Conservation (phyloP, 1,140 invertebrate genomes). For the Eulimnadia texana region DNA sequence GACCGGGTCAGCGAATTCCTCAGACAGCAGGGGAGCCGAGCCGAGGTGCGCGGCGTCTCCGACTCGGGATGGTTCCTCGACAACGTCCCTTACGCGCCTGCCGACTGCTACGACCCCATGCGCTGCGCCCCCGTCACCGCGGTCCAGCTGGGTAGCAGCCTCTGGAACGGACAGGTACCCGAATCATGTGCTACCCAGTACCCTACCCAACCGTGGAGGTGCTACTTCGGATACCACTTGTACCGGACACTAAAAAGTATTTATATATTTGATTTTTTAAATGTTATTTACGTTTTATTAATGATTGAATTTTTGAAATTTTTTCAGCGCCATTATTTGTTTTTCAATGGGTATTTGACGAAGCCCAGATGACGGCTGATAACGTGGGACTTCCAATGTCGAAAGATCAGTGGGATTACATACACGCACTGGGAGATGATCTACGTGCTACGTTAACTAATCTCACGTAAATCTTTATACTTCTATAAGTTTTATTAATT, state of each 20-base stretch:
- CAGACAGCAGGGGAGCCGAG: constrained; percentile 30
- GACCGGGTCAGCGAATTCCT: constrained; percentile 56
- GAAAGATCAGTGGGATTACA: constrained; percentile 82
- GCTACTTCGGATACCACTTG: constrained; percentile 77
- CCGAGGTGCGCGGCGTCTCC: constrained; percentile 59
- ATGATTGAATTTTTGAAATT: not conserved
- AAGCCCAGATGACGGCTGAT: constrained; percentile 81
- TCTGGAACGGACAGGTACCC: constrained; percentile 71
- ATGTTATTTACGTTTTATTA: too few relatives aligned
- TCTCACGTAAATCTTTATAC: constrained; percentile 42
- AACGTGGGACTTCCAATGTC: constrained; percentile 70
- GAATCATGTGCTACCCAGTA: constrained; percentile 51
- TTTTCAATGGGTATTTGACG: constrained; percentile 89
- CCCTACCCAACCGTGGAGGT: constrained; percentile 63
- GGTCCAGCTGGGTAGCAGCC: constrained; percentile 55
- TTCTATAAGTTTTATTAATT: too few relatives aligned
- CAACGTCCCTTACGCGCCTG: constrained; percentile 48
- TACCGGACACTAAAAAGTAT: constrained; percentile 70
- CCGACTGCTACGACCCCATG: constrained; percentile 29
- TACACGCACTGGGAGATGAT: constrained; percentile 73
- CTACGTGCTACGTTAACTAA: constrained; percentile 63
- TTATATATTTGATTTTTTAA: constrained; percentile 17
- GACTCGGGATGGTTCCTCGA: constrained; percentile 93
- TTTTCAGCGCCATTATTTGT: constrained; percentile 70
- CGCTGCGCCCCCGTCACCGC: constrained; percentile 42